Evolutionary conservation across 2,113 vertebrate species (phyloP), one percentile per base, ranked within the genome.

Genomic region (Hucho hucho): DNA sequence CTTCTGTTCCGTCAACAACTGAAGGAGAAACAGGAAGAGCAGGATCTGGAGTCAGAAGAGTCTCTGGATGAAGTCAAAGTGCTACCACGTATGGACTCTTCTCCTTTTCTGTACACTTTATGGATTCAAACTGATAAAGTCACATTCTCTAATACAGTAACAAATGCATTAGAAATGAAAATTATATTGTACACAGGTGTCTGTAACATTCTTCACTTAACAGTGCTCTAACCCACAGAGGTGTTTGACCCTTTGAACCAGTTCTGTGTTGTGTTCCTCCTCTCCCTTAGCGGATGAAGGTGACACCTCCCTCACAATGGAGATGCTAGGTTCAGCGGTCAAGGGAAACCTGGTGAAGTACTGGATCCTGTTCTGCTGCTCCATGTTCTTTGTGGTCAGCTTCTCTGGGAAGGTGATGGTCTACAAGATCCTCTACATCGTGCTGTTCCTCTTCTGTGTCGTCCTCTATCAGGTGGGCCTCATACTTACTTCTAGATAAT

Each of bases 281-380:
- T 81, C 6, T 4, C 0, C 71, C 0, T 43, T 77, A 93, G 93
- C 77, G 24, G 89, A 83, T 29, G 84, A 91, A 24, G 88, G 69
- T 53, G 75, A 79, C 28, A 37, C 75, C 1, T 78, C 79, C 26
- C 71, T 81, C 28, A 69, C 95, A 70, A 74, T 91, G 66, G 86
- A 86, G 0, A 77, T 93, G 79, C 26, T 93, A 24, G 92, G 91
- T 53, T 68, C 83, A n/a, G 83, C 92, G 49, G 72, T 95, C 1
- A 92, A 89, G 68, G 89, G 86, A n/a, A 67, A 63, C 0, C 83
- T 90, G 73, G 92, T 92, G 56, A 92, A 95, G 82, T 92, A 91
- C 85, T 93, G 92, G 92, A 93, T 94, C 76, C 88, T 91, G 53
- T 90, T 92, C 85, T 95, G 94, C 71, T 90, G 90, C 70, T 88